phyloP scores from a whole-genome alignment of 1,140 invertebrate species.

The Pseudachorutes palmiensis region DNA sequence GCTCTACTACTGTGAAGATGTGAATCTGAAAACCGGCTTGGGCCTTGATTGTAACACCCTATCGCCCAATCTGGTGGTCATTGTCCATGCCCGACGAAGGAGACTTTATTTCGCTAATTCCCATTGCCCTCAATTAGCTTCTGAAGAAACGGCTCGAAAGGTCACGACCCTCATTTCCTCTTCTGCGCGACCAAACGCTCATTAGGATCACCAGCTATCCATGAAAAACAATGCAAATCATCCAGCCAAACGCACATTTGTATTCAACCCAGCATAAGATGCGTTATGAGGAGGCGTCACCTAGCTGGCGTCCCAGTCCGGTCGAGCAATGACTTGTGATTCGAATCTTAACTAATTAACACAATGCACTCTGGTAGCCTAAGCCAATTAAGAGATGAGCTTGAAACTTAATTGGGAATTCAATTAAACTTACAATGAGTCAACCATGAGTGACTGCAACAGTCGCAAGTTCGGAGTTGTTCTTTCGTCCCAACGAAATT shows the following conservation, averaged over 20 bases:
- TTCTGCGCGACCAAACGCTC: neutral
- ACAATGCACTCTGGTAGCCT: too few species aligned
- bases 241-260: too few species aligned
- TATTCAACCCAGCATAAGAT: too few species aligned
- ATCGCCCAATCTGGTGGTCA: too few species aligned
- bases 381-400: too few species aligned
- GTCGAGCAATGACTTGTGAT: too few species aligned
- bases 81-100: neutral
- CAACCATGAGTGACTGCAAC: neutral
- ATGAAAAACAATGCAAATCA: too few species aligned
- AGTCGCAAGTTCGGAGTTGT: neutral
- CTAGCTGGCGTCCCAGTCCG: too few species aligned
- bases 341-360: too few species aligned
- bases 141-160: neutral
- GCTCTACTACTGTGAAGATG: neutral
- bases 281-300: too few species aligned
- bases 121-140: neutral
- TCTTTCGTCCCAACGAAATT: slow-evolving; percentile 2
- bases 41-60: neutral
- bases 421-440: slow-evolving; percentile 5
- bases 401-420: too few species aligned
- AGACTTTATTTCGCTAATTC: neutral
- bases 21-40: neutral
- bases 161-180: neutral
- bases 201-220: neutral